Conservation (phyloP, 2,797 vertebrate genomes). For the Eptatretus atami region DNA sequence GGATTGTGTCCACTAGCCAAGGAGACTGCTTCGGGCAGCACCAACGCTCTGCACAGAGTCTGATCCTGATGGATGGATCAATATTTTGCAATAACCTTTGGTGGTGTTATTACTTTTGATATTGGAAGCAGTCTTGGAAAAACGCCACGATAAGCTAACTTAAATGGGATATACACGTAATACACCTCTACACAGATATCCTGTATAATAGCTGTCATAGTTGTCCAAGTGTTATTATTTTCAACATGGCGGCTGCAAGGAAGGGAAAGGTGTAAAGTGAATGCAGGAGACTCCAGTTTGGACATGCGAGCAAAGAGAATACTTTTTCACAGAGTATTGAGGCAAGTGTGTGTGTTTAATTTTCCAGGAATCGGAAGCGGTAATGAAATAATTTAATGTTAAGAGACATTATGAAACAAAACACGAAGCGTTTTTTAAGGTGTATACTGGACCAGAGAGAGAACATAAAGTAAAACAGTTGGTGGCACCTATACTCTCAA, state of each 20-base stretch:
- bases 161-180: no score
- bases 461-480: neutral
- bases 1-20: no score
- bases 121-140: no score
- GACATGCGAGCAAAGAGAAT: neutral
- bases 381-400: neutral
- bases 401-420: neutral
- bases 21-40: no score
- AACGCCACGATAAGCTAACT: no score
- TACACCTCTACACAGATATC: no score
- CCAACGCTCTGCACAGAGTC: no score
- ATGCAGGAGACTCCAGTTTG: neutral
- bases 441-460: neutral
- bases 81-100: no score
- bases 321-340: neutral
- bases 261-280: neutral
- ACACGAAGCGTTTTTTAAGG: neutral
- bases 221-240: no score
- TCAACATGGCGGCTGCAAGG: neutral
- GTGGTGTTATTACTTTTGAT: no score
- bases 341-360: slow-evolving; percentile 1
- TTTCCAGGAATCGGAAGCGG: neutral
- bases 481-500: neutral
- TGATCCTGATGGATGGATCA: no score
- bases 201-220: no score